phyloP scores from a whole-genome alignment of 2,113 vertebrate genomes.

The Platysternon megacephalum region DNA sequence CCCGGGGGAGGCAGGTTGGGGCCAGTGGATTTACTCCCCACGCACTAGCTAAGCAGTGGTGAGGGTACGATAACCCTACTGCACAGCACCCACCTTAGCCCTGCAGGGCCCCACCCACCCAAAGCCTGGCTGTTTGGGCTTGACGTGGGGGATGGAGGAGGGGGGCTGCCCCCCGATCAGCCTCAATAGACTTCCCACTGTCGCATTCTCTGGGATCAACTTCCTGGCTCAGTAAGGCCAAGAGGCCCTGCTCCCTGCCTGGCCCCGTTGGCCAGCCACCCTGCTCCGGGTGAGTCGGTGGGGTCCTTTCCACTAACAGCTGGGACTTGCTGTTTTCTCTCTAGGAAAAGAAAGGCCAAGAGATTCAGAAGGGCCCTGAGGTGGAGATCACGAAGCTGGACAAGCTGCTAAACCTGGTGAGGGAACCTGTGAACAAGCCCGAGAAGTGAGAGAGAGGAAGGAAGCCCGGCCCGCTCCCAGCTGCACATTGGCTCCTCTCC shows the following conservation, averaged over 20 bases:
- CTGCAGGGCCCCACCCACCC: accelerated
- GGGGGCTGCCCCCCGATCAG: no score
- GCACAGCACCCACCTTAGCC: neutral
- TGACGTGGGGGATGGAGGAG: neutral
- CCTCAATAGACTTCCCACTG: neutral
- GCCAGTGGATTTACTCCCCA: neutral
- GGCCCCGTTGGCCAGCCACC: neutral
- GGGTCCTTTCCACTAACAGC: neutral
- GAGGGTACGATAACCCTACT: neutral
- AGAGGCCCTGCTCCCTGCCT: neutral
- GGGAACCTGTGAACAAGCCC: slow-evolving; percentile 65
- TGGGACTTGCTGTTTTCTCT: neutral
- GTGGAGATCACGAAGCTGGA: slow-evolving; percentile 92
- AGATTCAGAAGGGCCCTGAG: slow-evolving; percentile 84
- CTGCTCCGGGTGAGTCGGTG: neutral
- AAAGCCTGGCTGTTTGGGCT: neutral
- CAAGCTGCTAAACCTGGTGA: slow-evolving; percentile 88
- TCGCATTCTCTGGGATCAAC: neutral
- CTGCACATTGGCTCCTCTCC: neutral
- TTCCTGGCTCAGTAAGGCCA: neutral
- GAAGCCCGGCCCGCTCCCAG: neutral
- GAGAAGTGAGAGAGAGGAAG: neutral
- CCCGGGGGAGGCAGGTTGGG: neutral
- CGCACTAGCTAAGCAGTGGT: no score
- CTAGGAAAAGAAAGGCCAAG: slow-evolving; percentile 92